Conservation (phyloP, 2,113 vertebrate species). For the Phrynocephalus versicolor region DNA sequence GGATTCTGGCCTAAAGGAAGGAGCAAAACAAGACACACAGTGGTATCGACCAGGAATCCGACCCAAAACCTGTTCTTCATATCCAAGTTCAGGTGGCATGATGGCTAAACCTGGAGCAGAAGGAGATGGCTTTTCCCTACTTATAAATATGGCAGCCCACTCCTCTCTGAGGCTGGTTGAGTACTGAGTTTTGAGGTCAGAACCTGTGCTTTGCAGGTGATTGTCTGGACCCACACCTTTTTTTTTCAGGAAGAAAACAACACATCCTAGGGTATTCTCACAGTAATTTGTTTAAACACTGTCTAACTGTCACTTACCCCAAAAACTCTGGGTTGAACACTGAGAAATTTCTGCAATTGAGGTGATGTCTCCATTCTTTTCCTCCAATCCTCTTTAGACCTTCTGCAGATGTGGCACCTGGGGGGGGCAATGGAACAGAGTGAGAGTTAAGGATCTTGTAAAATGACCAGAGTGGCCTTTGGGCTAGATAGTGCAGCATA, state of each 20-base stretch:
- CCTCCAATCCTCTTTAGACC: not conserved
- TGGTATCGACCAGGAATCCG: not conserved
- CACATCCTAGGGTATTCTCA: too few relatives aligned
- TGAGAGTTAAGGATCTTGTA: not conserved
- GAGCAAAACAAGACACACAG: not conserved
- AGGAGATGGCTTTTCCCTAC: not conserved
- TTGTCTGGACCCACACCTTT: not conserved
- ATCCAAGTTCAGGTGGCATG: not conserved
- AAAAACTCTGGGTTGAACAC: slow-evolving; percentile 6
- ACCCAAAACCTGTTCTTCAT: not conserved
- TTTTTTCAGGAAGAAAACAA: not conserved
- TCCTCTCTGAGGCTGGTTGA: too few relatives aligned
- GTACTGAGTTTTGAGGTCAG: too few relatives aligned
- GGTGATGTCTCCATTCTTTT: not conserved
- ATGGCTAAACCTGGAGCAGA: not conserved
- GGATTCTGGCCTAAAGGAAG: not conserved
- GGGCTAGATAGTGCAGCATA: too few relatives aligned
- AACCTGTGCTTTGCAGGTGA: not conserved
- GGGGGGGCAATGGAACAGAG: not conserved
- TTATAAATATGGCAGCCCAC: not conserved
- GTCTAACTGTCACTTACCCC: slow-evolving; percentile 15
- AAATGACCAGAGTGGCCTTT: too few relatives aligned
- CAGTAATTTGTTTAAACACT: not conserved
- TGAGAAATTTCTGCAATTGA: not conserved
- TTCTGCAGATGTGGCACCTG: not conserved